phyloP scores from a whole-genome alignment of 30 jellyfish, hydroid and myxozoan species.

The Mastigias papua region DNA sequence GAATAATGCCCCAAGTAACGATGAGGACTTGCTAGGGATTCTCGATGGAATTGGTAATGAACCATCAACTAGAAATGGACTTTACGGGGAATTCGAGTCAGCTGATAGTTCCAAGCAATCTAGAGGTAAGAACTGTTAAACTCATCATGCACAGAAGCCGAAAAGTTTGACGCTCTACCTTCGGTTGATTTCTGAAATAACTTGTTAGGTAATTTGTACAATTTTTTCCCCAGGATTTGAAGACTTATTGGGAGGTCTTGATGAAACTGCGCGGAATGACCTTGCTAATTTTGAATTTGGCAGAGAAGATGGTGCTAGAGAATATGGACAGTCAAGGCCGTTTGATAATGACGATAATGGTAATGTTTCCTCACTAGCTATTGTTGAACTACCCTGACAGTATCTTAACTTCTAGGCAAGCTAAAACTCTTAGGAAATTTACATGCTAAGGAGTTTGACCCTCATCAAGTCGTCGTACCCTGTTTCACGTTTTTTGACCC shows the following conservation, averaged over 20 bases:
- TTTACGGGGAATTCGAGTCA: conserved; percentile 85
- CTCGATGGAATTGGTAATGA: conserved; percentile 55
- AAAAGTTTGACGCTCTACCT: no score
- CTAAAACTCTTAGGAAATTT: no score
- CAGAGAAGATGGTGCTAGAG: background rate
- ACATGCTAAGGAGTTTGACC: no score
- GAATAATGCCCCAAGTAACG: background rate
- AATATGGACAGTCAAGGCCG: background rate
- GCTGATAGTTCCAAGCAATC: conserved; percentile 61
- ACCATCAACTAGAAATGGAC: conserved; percentile 39
- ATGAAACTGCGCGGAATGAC: conserved; percentile 39
- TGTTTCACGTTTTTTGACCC: no score
- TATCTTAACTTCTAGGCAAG: no score
- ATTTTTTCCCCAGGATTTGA: conserved; percentile 72
- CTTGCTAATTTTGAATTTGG: conserved; percentile 12
- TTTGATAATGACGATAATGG: background rate
- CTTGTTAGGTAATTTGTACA: no score
- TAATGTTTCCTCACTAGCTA: background rate
- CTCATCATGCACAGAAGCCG: no score
- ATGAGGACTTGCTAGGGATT: conserved; percentile 71
- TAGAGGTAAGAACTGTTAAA: conserved; percentile 57
- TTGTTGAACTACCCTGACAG: no score
- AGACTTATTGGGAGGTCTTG: conserved; percentile 87
- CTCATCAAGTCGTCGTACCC: no score
- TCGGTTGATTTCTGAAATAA: no score